Percentiles rank a stretch among this genome's conserved stretches.
Evolutionary conservation across 2,888 invertebrate genomes (phyloP).

Genomic region (Tetramorium bicarinatum): DNA sequence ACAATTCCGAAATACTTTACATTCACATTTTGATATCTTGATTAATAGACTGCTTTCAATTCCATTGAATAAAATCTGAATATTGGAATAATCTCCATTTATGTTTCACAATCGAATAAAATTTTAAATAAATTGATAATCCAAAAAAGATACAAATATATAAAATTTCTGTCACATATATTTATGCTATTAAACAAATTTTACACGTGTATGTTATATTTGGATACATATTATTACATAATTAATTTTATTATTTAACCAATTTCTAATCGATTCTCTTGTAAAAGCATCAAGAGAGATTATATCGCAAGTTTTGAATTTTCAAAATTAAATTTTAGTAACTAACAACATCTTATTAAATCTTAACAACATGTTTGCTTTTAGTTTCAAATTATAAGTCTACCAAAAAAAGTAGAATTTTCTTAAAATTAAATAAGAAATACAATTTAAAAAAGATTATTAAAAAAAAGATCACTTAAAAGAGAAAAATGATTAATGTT

Average conservation of each 20-base stretch:
- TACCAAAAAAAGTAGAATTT: not conserved
- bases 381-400: not conserved
- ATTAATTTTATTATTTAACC: not conserved
- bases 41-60: constrained; percentile 33
- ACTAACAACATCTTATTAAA: constrained; percentile 27
- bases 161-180: not conserved
- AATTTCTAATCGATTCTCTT: constrained; percentile 10
- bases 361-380: constrained; percentile 1
- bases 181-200: not conserved
- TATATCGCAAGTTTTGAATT: constrained; percentile 5
- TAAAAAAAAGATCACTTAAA: not conserved
- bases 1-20: constrained; percentile 11
- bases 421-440: constrained; percentile 4
- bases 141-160: not conserved
- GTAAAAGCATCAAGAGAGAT: not conserved
- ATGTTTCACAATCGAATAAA: constrained; percentile 22
- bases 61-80: constrained; percentile 38
- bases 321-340: constrained; percentile 26
- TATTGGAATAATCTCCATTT: constrained; percentile 24
- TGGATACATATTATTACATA: not conserved
- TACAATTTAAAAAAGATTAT: not conserved
- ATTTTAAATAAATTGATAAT: constrained; percentile 34
- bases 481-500: not conserved
- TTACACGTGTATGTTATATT: not conserved
- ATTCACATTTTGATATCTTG: constrained; percentile 27